These are phyloP conservation scores for Synanthedon tipuliformis DNA, from an alignment of 2,888 invertebrate genomes.

Conservation along the genomic window DNA sequence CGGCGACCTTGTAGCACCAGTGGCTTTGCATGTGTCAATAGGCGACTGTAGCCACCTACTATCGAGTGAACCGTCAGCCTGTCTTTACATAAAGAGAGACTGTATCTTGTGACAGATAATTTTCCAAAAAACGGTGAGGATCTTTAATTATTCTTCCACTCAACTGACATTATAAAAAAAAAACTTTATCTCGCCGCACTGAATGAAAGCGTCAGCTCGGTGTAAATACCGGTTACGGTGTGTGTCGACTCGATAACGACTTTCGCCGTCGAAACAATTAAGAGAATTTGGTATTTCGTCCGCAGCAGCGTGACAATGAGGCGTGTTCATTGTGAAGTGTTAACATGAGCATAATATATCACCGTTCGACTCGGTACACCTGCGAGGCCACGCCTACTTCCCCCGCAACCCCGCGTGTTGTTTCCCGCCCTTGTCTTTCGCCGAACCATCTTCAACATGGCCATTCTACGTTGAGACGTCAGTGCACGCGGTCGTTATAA, in stretches of 20 bases:
- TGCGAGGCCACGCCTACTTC: conserved; percentile 48
- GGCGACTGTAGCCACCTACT: too few relatives aligned
- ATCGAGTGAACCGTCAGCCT: too few relatives aligned
- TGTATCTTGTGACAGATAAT: too few relatives aligned
- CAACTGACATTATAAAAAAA: conserved; percentile 12
- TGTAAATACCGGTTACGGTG: conserved; percentile 12
- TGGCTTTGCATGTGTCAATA: too few relatives aligned
- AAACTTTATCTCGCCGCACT: conserved; percentile 26
- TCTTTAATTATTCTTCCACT: conserved; percentile 40
- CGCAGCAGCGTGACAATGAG: conserved; percentile 48
- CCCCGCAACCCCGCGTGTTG: conserved; percentile 19
- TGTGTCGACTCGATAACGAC: conserved; percentile 19
- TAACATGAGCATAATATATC: conserved; percentile 66
- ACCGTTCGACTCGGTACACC: conserved; percentile 56
- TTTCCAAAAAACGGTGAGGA: too few relatives aligned
- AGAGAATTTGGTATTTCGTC: conserved; percentile 6
- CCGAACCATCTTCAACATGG: conserved; percentile 46
- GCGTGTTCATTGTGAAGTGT: conserved; percentile 55
- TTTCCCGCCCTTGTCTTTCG: conserved; percentile 34
- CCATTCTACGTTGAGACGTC: conserved; percentile 53
- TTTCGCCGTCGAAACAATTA: conserved; percentile 51
- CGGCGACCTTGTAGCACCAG: too few relatives aligned
- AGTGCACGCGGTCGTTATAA: conserved; percentile 26
- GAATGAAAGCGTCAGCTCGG: conserved; percentile 24
- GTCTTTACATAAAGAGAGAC: too few relatives aligned